These are phyloP conservation scores for Agapornis canus DNA, from an alignment of 2,797 vertebrate genomes.

Conservation along the genomic window DNA sequence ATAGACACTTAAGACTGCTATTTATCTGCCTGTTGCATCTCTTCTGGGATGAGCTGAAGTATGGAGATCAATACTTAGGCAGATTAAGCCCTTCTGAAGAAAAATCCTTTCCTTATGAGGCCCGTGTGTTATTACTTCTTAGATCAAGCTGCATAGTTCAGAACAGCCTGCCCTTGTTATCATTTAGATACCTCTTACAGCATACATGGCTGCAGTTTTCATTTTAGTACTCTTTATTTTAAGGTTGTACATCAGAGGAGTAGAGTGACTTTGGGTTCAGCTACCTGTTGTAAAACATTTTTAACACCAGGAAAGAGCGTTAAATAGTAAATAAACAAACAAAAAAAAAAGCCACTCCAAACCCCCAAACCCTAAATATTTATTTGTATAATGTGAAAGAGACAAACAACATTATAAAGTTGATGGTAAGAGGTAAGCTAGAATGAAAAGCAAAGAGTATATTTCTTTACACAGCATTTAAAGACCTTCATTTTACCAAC, in stretches of 20 bases:
- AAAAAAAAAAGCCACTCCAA: background rate
- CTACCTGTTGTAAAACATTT: background rate
- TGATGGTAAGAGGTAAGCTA: background rate
- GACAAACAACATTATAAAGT: background rate
- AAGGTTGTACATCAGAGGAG: background rate
- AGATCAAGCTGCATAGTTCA: background rate
- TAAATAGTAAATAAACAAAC: background rate
- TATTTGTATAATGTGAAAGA: background rate
- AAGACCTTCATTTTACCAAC: background rate
- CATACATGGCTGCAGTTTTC: background rate
- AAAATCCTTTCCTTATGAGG: background rate
- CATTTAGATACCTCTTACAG: background rate
- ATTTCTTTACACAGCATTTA: background rate
- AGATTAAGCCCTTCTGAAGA: background rate
- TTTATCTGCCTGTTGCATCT: background rate
- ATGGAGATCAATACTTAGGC: background rate
- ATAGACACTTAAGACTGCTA: background rate
- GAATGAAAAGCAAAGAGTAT: background rate
- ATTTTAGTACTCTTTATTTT: background rate
- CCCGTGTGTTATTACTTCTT: background rate
- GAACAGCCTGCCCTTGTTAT: background rate
- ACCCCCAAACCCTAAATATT: background rate
- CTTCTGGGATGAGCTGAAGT: background rate
- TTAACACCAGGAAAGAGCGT: background rate
- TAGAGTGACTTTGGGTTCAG: background rate